phyloP scores from a whole-genome alignment of 2,113 vertebrate species.

The Centropus unirufus region DNA sequence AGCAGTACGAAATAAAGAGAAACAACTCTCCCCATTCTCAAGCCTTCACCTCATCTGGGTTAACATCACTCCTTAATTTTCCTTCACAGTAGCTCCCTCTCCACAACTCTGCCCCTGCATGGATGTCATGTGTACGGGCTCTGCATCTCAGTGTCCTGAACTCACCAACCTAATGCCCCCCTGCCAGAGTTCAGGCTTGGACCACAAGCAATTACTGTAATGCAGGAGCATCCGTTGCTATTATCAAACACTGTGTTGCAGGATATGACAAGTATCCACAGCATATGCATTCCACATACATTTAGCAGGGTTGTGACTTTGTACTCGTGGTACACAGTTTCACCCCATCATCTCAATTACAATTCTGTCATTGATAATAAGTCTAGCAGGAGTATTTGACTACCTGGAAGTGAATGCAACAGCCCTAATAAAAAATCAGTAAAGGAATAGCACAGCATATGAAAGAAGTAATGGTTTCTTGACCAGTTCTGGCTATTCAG shows the following conservation, averaged over 20 bases:
- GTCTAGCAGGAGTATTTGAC: not conserved
- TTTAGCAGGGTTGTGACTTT: not conserved
- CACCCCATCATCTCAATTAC: not conserved
- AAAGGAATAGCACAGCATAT: not conserved
- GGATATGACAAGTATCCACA: not conserved
- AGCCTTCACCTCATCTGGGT: not conserved
- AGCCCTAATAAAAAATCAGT: not conserved
- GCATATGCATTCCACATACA: not conserved
- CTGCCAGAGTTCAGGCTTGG: not conserved
- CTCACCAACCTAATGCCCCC: not conserved
- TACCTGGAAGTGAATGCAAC: not conserved
- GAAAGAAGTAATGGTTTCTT: not conserved
- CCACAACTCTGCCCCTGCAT: rapidly evolving
- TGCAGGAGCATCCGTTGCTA: not conserved
- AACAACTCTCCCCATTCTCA: rapidly evolving
- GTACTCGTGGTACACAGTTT: not conserved
- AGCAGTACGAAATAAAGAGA: not conserved
- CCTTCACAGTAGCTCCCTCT: not conserved
- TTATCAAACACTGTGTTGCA: not conserved
- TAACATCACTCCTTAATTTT: not conserved
- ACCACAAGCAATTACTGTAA: not conserved
- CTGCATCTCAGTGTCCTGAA: not conserved
- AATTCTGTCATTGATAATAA: not conserved
- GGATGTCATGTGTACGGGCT: rapidly evolving
- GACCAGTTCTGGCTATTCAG: not conserved